phyloP scores from a whole-genome alignment of 1,140 invertebrate genomes.

The Drosophila sturtevanti region DNA sequence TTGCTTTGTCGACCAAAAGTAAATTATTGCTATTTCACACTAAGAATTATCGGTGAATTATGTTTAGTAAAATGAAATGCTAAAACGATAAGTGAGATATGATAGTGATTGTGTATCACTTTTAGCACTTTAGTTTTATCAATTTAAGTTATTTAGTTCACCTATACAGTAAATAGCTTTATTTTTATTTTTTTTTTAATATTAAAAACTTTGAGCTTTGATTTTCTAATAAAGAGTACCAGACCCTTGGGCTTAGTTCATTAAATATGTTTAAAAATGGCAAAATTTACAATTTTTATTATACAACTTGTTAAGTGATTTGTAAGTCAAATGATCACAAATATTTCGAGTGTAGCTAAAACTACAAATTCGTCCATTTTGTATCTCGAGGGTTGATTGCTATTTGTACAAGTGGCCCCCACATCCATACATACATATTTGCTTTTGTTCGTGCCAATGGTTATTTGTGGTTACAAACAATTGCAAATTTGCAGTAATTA shows the following conservation, averaged over 20 bases:
- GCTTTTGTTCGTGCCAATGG: constrained; percentile 6
- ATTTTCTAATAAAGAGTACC: too few relatives aligned
- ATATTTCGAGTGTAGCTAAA: background rate
- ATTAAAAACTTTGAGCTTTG: too few relatives aligned
- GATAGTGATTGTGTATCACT: too few relatives aligned
- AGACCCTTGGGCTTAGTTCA: background rate
- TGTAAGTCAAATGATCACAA: background rate
- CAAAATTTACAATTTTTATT: background rate
- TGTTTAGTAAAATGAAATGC: background rate
- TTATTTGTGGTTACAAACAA: constrained; percentile 16
- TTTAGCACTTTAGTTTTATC: too few relatives aligned
- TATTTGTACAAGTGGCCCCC: constrained; percentile 1
- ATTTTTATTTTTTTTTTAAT: too few relatives aligned
- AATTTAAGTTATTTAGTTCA: too few relatives aligned
- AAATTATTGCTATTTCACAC: constrained; percentile 4
- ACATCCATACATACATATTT: constrained; percentile 30
- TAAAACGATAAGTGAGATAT: background rate
- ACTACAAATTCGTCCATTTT: background rate
- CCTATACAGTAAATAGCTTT: too few relatives aligned
- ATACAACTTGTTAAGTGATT: background rate
- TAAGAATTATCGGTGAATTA: background rate
- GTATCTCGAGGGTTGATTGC: constrained; percentile 1
- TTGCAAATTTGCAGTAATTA: constrained; percentile 46
- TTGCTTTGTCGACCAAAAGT: constrained; percentile 4
- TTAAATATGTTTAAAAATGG: background rate